Percentiles rank a stretch among this genome's conserved stretches.
Evolutionary conservation across 1,140 invertebrate genomes (phyloP).

Genomic region (Calephelis nemesis): DNA sequence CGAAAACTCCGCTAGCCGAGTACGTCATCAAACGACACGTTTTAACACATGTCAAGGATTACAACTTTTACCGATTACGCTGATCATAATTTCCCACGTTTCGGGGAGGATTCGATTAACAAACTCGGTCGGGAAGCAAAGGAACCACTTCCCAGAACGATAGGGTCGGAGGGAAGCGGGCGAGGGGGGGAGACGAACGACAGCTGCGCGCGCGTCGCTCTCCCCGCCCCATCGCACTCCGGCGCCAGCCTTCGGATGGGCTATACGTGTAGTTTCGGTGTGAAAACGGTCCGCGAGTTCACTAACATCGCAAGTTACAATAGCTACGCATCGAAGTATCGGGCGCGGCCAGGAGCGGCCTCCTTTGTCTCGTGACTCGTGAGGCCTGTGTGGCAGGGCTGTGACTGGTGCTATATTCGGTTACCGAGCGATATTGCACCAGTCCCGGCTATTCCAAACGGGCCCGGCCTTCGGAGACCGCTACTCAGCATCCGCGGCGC

Average conservation of each 20-base stretch:
- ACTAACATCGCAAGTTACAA: constrained; percentile 45
- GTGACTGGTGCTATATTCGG: constrained; percentile 75
- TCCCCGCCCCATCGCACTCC: constrained; percentile 59
- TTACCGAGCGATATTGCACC: constrained; percentile 73
- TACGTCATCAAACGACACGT: constrained; percentile 53
- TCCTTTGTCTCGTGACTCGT: constrained; percentile 48
- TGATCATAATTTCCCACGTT: constrained; percentile 43
- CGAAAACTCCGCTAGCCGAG: constrained; percentile 44
- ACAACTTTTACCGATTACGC: constrained; percentile 55
- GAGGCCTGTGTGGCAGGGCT: constrained; percentile 70
- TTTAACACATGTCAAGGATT: constrained; percentile 61
- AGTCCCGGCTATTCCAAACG: constrained; percentile 77
- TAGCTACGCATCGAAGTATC: constrained; percentile 25
- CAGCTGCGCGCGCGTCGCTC: constrained; percentile 64
- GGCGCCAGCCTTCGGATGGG: constrained; percentile 45
- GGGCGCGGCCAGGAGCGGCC: constrained; percentile 50
- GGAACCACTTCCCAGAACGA: constrained; percentile 78
- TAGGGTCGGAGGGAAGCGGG: constrained; percentile 54
- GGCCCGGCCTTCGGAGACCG: constrained; percentile 70
- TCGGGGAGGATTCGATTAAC: constrained; percentile 46
- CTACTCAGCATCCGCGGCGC: constrained; percentile 75
- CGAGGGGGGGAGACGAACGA: constrained; percentile 46
- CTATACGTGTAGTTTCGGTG: constrained; percentile 39
- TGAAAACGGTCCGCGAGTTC: constrained; percentile 56
- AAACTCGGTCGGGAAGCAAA: constrained; percentile 71